phyloP scores from a whole-genome alignment of 2,888 invertebrate species.

The Apamea anceps region DNA sequence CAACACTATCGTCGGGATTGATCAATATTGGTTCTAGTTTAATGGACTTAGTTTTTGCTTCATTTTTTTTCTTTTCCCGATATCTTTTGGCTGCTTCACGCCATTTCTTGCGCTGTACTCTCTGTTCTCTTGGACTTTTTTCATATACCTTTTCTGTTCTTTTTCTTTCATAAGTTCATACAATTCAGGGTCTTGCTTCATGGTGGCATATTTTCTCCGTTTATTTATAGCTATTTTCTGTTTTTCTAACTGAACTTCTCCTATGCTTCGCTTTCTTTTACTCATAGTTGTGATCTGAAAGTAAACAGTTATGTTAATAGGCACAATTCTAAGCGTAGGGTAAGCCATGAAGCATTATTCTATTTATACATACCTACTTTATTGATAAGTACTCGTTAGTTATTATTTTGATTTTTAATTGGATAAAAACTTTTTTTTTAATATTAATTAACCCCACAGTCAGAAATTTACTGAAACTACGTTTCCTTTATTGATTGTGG shows the following conservation, averaged over 20 bases:
- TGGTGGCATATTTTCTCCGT: neutral
- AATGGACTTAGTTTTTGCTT: neutral
- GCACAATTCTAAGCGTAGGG: too few species aligned
- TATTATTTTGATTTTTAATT: too few species aligned
- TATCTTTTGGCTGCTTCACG: conserved; percentile 2
- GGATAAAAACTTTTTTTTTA: too few species aligned
- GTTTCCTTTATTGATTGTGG: neutral
- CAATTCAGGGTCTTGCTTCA: conserved; percentile 1
- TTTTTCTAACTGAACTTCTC: conserved; percentile 1
- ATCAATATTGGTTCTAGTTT: neutral
- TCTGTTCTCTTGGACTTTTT: neutral
- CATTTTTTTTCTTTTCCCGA: neutral
- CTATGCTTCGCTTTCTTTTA: neutral
- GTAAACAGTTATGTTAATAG: too few species aligned
- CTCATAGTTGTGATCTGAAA: neutral
- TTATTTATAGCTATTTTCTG: neutral
- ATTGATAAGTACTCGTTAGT: too few species aligned
- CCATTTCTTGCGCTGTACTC: conserved; percentile 2
- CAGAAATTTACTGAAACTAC: neutral
- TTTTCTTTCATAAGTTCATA: neutral
- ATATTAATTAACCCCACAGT: too few species aligned
- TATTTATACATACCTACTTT: too few species aligned
- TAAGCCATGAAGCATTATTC: too few species aligned
- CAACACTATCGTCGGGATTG: neutral
- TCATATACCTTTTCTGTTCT: conserved; percentile 3